Conservation (phyloP, 2,888 invertebrate species). For the Lasioglossum villosulum region DNA sequence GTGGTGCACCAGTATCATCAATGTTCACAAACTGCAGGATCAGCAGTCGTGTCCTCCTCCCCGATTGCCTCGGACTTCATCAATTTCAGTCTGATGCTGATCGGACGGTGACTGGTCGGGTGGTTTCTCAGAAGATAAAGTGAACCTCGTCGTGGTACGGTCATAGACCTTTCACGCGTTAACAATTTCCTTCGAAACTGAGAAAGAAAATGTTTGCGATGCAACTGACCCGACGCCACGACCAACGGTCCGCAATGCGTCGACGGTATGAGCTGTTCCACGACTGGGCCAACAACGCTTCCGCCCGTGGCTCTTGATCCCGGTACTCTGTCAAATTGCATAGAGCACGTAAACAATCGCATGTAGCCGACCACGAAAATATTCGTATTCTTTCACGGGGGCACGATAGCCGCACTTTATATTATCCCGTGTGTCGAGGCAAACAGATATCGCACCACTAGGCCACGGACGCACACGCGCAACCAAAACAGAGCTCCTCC, state of each 20-base stretch:
- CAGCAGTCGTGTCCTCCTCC: conserved; percentile 60
- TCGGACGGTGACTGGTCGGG: conserved; percentile 16
- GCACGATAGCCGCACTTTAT: conserved; percentile 42
- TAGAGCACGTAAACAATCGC: conserved; percentile 63
- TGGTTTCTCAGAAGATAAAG: conserved; percentile 24
- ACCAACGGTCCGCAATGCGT: conserved; percentile 57
- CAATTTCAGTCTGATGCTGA: conserved; percentile 40
- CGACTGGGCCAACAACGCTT: conserved; percentile 32
- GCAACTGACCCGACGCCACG: conserved; percentile 55
- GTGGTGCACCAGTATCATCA: conserved; percentile 52
- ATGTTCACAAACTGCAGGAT: conserved; percentile 59
- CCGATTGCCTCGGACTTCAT: conserved; percentile 60
- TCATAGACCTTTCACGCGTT: conserved; percentile 60
- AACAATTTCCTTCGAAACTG: conserved; percentile 41
- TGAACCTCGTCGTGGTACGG: conserved; percentile 34
- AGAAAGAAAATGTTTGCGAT: conserved; percentile 40
- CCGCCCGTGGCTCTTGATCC: conserved; percentile 44
- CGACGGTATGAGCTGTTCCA: conserved; percentile 45
- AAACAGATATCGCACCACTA: conserved; percentile 2
- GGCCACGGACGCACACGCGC: conserved; percentile 12
- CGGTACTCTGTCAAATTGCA: conserved; percentile 60
- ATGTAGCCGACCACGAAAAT: conserved; percentile 33
- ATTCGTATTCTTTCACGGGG: conserved; percentile 12
- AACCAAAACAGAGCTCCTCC: conserved; percentile 26
- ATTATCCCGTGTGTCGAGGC: conserved; percentile 15